Evolutionary conservation across 2,888 invertebrate species (phyloP), one percentile per base, ranked within the genome.

Genomic region (Folsomia candida): DNA sequence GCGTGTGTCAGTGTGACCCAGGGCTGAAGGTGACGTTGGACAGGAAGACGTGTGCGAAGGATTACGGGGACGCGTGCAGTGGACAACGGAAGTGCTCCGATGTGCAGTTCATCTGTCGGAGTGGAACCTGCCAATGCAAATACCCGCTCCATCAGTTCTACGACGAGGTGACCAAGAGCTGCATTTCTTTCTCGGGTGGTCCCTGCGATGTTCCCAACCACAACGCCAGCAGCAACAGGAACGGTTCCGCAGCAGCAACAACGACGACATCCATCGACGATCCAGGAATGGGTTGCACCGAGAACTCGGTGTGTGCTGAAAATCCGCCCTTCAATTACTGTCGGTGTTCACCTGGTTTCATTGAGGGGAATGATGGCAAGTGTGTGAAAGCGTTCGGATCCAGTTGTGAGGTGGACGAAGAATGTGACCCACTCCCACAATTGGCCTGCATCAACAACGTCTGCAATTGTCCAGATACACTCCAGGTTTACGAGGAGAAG

Each of bases 391-490:
- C 28, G 26, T 37, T 4, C 1, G 73, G 73, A n/a, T 59, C 67
- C 27, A 24, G 51, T 1, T 76, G 76, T 27, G 68, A 72, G 27
- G 29, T 24, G 2, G 76, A 76, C 47, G 69, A 69, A n/a, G 76
- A 76, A 51, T 76, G 76, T 25, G 76, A 76, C 66, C 71, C 60
- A n/a, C 24, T 76, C 11, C 67, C 74, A 3, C 73, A 67, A 2
- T 28, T 76, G 26, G 76, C 76, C 3, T 76, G 76, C 65, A 68
- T 76, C 37, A 73, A 76, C 26, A 74, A 74, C 51, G 64, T 62
- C 9, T 76, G 76, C 51, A 69, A 57, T 26, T 76, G 76, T 37
- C 65, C 74, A 11, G 75, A 75, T 37, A 59, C 51, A n/a, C n/a
- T 59, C 6, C 59, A 59, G 26, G 37, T 59, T 0, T 76, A 69